Conservation (phyloP, 2,797 vertebrate species). For the Pseudochromis fuscus region DNA sequence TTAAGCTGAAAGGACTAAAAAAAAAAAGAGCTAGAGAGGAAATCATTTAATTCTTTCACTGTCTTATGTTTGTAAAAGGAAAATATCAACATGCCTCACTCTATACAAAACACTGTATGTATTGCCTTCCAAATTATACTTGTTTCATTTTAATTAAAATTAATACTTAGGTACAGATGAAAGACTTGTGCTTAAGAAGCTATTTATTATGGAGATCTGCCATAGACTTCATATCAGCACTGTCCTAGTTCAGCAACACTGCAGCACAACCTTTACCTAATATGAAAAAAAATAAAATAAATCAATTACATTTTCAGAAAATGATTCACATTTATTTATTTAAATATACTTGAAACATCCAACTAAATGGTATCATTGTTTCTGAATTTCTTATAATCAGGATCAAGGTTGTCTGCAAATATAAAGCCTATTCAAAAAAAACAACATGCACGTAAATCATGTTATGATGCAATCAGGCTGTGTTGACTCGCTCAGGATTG, state of each 20-base stretch:
- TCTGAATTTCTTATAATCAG: conserved; percentile 39
- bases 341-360: conserved; percentile 38
- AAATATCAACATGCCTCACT: conserved; percentile 26
- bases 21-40: conserved; percentile 20
- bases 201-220: background rate
- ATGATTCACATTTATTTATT: conserved; percentile 20
- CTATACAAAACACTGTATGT: conserved; percentile 12
- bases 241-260: conserved; percentile 29
- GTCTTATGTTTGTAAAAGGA: conserved; percentile 36
- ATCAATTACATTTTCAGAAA: conserved; percentile 25
- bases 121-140: conserved; percentile 14
- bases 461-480: conserved; percentile 35
- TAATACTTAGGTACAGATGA: conserved; percentile 19
- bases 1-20: conserved; percentile 19
- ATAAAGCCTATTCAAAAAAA: conserved; percentile 44
- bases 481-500: conserved; percentile 51
- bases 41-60: conserved; percentile 13
- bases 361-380: conserved; percentile 27
- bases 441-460: conserved; percentile 48
- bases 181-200: conserved; percentile 2
- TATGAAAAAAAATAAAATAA: conserved; percentile 1
- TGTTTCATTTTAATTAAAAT: conserved; percentile 13
- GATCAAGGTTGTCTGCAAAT: conserved; percentile 46
- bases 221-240: conserved; percentile 1
- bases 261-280: conserved; percentile 13